Base-by-base conservation (phyloP, 2,113 vertebrate genomes). In the Xenopus tropicalis region DNA sequence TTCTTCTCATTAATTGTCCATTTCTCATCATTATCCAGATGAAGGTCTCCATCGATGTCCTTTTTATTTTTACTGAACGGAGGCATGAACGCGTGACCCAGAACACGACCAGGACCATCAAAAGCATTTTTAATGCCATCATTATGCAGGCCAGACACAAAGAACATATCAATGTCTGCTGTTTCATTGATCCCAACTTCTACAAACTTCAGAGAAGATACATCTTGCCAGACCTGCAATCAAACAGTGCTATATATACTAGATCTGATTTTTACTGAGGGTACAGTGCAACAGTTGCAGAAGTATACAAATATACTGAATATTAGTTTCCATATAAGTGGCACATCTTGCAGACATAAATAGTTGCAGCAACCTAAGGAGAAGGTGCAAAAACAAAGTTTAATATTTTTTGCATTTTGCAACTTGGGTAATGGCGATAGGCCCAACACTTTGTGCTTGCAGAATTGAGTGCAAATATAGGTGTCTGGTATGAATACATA, bases 21-120 rank as follows among this genome's bases (percentile, higher is more conserved):
- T 48, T 61, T 75, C 66, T 75, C 72, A 54, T 75, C 72, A 62
- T 75, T 75, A 62, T 75, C 72, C n/a, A 75, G 72, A 11, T 75
- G 72, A 23, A 75, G 37, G 25, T 75, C 72, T 48, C 72, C 72
- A 62, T 75, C 72, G 9, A 75, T 62, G 57, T 14, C 10, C 29
- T 23, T 68, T 57, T 62, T 75, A 3, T 9, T 61, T 56, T 68
- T 75, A 21, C 58, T 37, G 16, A 69, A 37, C 22, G 72, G 72
- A 19, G 72, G 72, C 72, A 75, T 69, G 57, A 75, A 75, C 10
- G 72, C 72, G 52, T 75, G 72, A 21, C 72, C 72, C 21, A 75
- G 24, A 46, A 75, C 66, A 54, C 72, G 72, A 5, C 72, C 72
- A n/a, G 72, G 72, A 8, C 72, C 72, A 69, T 75, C 72, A 56